A percentile compares a stretch with the other conserved stretches of the same genome.
Conservation (phyloP, 2,113 vertebrate species). For the Bubo blakistoni region DNA sequence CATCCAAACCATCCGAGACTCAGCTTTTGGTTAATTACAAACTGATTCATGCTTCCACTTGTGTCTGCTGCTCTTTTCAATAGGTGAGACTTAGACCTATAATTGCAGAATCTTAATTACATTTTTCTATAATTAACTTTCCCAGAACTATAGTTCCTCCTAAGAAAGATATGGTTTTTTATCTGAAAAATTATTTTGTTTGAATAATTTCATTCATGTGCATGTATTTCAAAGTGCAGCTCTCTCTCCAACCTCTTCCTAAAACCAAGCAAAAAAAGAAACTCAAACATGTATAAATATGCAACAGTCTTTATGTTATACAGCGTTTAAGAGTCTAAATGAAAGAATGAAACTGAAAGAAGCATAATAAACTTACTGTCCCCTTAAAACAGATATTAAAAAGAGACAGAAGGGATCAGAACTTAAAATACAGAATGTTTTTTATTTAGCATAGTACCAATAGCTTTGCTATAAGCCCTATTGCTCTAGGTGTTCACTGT, state of each 20-base stretch:
- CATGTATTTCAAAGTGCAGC: background rate
- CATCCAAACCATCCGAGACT: background rate
- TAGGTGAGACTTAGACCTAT: background rate
- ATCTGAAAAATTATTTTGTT: slow-evolving; percentile 1
- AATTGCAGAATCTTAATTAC: slow-evolving; percentile 43
- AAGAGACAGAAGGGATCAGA: background rate
- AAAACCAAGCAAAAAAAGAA: background rate
- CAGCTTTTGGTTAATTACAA: background rate
- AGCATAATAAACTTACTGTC: background rate
- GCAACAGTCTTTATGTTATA: background rate
- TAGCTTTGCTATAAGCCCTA: background rate
- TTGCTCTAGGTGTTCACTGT: background rate
- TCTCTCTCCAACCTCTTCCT: background rate
- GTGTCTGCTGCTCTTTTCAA: slow-evolving; percentile 31
- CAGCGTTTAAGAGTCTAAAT: background rate
- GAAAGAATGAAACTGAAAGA: background rate
- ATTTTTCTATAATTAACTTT: slow-evolving; percentile 26
- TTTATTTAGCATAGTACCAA: background rate
- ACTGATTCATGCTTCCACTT: background rate
- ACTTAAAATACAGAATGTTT: background rate
- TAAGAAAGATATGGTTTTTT: background rate
- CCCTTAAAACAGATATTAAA: background rate
- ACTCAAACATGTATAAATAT: background rate
- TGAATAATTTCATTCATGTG: background rate
- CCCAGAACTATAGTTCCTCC: background rate